Evolutionary conservation across 2,888 invertebrate genomes (phyloP).

Genomic region (Aphidius colemani): DNA sequence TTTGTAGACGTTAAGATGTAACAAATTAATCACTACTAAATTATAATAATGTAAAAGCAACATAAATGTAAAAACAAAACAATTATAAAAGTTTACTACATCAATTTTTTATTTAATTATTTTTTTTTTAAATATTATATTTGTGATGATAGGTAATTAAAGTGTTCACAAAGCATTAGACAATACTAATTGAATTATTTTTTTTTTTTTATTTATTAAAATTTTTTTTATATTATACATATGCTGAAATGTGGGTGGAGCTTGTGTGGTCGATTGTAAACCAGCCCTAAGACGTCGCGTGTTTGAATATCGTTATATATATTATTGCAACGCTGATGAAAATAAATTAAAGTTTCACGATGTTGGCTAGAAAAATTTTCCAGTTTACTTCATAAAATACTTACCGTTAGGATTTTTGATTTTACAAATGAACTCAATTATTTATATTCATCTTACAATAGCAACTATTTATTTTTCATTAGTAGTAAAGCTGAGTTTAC

Average conservation of each 20-base stretch:
- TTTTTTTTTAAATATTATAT: neutral
- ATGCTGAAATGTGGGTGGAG: too few relatives aligned
- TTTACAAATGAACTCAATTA: slow-evolving; percentile 12
- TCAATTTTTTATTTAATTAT: too few relatives aligned
- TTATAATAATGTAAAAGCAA: too few relatives aligned
- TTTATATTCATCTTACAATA: slow-evolving; percentile 51
- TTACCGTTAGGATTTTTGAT: neutral
- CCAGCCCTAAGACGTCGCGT: too few relatives aligned
- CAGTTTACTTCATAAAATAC: neutral
- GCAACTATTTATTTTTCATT: slow-evolving; percentile 60
- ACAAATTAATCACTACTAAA: too few relatives aligned
- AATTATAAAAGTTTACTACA: neutral
- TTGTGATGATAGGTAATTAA: neutral
- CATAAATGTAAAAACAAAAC: too few relatives aligned
- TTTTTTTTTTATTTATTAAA: too few relatives aligned
- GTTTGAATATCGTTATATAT: neutral
- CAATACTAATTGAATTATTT: neutral
- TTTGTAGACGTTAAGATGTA: too few relatives aligned
- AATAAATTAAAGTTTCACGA: neutral
- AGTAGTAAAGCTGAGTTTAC: slow-evolving; percentile 61
- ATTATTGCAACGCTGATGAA: neutral
- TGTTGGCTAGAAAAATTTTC: neutral
- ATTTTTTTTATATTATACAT: too few relatives aligned
- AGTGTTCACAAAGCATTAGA: neutral
- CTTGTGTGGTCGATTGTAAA: too few relatives aligned